Evolutionary conservation across 2,113 vertebrate genomes (phyloP).

Genomic region (Sinocyclocheilus grahami): DNA sequence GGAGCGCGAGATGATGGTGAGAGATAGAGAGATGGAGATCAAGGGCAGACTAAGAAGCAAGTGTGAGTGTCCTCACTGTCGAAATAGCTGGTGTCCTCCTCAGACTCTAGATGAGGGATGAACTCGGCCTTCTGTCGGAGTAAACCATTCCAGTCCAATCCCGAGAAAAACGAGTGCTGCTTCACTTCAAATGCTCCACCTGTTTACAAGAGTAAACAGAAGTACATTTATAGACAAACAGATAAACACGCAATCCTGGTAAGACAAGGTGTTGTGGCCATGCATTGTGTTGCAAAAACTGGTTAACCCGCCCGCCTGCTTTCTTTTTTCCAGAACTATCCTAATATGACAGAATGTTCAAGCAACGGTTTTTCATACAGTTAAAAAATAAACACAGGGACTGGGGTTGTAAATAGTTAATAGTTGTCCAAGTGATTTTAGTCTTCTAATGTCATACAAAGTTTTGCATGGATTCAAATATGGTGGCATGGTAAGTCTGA

Average conservation of each 20-base stretch:
- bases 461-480: neutral
- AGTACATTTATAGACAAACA: neutral
- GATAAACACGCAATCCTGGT: neutral
- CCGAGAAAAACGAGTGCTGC: conserved; percentile 86
- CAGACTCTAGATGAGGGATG: conserved; percentile 90
- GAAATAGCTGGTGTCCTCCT: conserved; percentile 96
- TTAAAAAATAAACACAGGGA: neutral
- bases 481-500: neutral
- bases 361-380: neutral
- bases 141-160: conserved; percentile 91
- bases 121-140: conserved; percentile 94
- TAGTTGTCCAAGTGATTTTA: neutral
- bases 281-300: neutral
- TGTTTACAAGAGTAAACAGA: conserved; percentile 53
- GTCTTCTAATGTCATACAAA: neutral
- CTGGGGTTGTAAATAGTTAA: neutral
- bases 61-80: conserved; percentile 78
- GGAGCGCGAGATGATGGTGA: neutral
- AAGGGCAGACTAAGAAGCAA: neutral
- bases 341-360: neutral
- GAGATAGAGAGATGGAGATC: neutral
- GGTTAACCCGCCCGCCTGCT: neutral
- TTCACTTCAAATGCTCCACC: conserved; percentile 91
- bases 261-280: neutral
- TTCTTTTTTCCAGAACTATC: neutral